These are phyloP conservation scores for Tragopan temminckii DNA, from an alignment of 2,797 vertebrate species.

Conservation along the genomic window DNA sequence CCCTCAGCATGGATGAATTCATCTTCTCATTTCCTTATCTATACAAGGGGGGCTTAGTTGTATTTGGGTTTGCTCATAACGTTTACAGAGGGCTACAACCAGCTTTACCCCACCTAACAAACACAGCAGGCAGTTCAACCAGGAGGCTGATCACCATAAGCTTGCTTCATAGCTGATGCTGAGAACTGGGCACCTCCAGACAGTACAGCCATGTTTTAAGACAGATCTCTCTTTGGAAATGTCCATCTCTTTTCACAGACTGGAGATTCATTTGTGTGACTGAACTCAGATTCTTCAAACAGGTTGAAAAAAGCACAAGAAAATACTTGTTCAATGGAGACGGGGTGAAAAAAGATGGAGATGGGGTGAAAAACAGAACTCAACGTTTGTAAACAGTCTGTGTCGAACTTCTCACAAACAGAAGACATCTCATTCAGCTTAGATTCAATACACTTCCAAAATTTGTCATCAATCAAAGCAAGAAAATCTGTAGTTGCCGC, in stretches of 20 bases:
- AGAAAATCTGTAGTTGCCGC: neutral
- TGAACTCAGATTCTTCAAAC: neutral
- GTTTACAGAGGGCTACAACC: neutral
- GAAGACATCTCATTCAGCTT: neutral
- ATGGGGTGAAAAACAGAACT: neutral
- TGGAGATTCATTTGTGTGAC: neutral
- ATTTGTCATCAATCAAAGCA: neutral
- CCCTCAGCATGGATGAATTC: neutral
- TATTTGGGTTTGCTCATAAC: neutral
- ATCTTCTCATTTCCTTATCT: neutral
- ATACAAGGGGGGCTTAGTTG: neutral
- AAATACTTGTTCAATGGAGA: neutral
- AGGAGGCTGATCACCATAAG: neutral
- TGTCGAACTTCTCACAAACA: neutral
- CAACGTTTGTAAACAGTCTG: neutral
- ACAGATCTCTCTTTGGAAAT: neutral
- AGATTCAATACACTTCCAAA: fast-evolving
- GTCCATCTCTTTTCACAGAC: neutral
- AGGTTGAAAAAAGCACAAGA: neutral
- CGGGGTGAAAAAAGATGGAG: neutral
- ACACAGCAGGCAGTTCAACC: neutral
- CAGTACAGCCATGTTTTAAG: neutral
- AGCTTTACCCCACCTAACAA: neutral
- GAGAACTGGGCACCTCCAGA: neutral
- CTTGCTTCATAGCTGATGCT: neutral